Evolutionary conservation across 35 echinoderm and acorn worm genomes (phyloP), one percentile per base, ranked within the genome.

Genomic region (Ophioderma brevispina): DNA sequence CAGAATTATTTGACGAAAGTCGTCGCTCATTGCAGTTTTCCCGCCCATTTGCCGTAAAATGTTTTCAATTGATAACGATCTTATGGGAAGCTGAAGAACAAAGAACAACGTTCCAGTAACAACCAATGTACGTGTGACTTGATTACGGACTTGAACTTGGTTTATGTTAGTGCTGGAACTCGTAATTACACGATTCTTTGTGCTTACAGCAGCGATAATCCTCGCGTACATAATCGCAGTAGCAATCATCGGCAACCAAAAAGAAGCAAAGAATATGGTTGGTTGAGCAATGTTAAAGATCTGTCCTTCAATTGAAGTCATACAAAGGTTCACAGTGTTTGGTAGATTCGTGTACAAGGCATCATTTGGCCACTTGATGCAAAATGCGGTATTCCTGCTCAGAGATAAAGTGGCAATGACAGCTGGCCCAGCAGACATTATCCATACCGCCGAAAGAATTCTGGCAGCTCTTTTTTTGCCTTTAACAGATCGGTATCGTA

Each of bases 351-450:
- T 30, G 17, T 70, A 25, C 5, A 70, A 15, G 17, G 17, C 55
- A 28, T 70, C 77, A 32, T 76, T 82, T 49, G 94, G 87, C 40
- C 87, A 92, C 1, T 87, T 39, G 1, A 92, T 38, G 77, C 94
- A 96, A 0, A 75, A 17, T 18, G 43, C 56, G 0, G 39, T 31
- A 13, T 76, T 41, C 2, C n/a, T 33, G 13, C 75, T 79, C 28
- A 63, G 0, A 50, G 78, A 15, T 86, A 87, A 19, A 87, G 86
- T 28, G 85, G 55, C 36, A 92, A 38, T 35, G 70, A 23, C n/a
- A 1, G 86, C 81, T 0, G 88, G 18, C 1, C 88, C 13, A 21
- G 90, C 8, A 52, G 86, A 38, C 89, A 25, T 19, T 86, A 37
- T n/a, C 90, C 91, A 96, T 1, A 84, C 80, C 11, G 75, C 82